Percentiles rank a stretch among this genome's conserved stretches.
These are phyloP conservation scores for Beris chalybata DNA, from an alignment of 2,888 invertebrate genomes.

Conservation along the genomic window DNA sequence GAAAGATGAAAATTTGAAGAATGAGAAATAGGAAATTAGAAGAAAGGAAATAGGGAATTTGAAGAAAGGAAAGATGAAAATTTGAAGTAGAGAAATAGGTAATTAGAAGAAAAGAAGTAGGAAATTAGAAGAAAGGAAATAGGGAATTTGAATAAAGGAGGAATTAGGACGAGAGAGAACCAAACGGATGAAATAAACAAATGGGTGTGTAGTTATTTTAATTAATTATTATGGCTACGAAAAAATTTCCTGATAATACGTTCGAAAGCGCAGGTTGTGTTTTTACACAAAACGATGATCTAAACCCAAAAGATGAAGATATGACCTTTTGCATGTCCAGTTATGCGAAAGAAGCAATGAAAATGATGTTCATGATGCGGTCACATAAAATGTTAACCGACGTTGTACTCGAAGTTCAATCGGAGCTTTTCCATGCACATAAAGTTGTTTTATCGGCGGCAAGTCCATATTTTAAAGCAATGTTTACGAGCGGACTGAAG, in stretches of 20 bases:
- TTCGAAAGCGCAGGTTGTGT: constrained; percentile 28
- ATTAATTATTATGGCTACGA: too few relatives aligned
- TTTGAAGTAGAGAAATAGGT: too few relatives aligned
- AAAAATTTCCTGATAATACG: not conserved
- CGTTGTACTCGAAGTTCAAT: constrained; percentile 79
- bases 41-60: too few relatives aligned
- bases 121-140: too few relatives aligned
- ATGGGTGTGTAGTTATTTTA: too few relatives aligned
- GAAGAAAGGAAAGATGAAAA: too few relatives aligned
- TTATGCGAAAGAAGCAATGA: constrained; percentile 84
- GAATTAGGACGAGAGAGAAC: too few relatives aligned
- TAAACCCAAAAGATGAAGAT: constrained; percentile 64
- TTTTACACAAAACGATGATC: constrained; percentile 46
- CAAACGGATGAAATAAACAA: too few relatives aligned
- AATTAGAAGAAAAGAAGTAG: too few relatives aligned
- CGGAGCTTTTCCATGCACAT: constrained; percentile 83
- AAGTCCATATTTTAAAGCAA: constrained; percentile 91
- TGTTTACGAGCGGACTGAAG: constrained; percentile 91
- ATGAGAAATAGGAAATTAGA: too few relatives aligned
- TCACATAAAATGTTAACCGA: constrained; percentile 87
- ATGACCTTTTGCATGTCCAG: constrained; percentile 84
- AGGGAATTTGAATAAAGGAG: too few relatives aligned
- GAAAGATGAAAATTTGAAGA: too few relatives aligned
- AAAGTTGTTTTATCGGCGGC: constrained; percentile 88
- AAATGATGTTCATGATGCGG: constrained; percentile 89